phyloP scores from a whole-genome alignment of 2,888 invertebrate species.

The Salticus scenicus region DNA sequence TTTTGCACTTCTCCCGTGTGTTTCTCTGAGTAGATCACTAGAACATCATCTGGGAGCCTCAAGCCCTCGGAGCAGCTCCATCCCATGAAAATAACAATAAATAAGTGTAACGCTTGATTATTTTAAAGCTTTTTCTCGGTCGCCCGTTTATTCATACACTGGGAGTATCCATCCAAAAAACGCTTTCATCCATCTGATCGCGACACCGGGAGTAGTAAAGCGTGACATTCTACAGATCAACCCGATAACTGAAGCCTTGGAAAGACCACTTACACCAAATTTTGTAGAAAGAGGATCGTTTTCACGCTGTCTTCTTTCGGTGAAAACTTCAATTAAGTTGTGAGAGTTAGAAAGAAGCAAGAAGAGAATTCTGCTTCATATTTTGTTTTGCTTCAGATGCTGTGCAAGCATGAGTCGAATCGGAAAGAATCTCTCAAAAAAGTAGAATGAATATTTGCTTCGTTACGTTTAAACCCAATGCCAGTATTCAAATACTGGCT shows the following conservation, averaged over 20 bases:
- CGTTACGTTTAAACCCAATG: no score
- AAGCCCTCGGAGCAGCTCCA: slow-evolving; percentile 29
- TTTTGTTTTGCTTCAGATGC: no score
- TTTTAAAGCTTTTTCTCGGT: background rate
- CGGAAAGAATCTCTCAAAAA: no score
- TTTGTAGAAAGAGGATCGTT: background rate
- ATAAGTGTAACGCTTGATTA: background rate
- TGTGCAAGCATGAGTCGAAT: no score
- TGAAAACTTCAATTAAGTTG: background rate
- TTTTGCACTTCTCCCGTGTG: slow-evolving; percentile 6
- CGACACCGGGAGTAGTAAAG: background rate
- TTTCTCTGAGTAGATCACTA: slow-evolving; percentile 41
- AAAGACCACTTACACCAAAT: background rate
- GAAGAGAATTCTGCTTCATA: no score
- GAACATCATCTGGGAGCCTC: slow-evolving; percentile 41
- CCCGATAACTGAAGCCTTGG: background rate
- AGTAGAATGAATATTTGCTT: no score
- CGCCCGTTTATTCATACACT: slow-evolving; percentile 6
- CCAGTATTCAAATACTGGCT: no score
- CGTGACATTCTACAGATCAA: background rate
- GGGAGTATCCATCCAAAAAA: slow-evolving; percentile 26
- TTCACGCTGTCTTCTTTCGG: background rate
- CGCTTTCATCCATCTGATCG: slow-evolving; percentile 14
- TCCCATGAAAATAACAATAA: slow-evolving; percentile 29
- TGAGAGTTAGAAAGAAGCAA: background rate